These are phyloP conservation scores for Scleropages formosus DNA, from an alignment of 2,797 vertebrate species.

Conservation along the genomic window DNA sequence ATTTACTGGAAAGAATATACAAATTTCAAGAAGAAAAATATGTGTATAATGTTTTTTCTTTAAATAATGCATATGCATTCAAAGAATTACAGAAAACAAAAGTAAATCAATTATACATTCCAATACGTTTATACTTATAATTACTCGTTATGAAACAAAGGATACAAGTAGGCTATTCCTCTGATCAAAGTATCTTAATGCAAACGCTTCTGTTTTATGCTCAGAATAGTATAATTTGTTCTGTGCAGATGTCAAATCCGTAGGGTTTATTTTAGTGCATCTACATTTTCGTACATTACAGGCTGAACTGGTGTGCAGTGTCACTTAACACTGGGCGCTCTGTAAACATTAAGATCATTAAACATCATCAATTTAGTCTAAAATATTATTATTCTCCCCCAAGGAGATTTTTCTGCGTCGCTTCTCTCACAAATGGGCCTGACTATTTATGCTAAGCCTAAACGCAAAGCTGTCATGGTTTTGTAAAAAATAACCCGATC, in stretches of 20 bases:
- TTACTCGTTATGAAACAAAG: too few species aligned
- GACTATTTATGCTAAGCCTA: neutral
- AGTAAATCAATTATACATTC: too few species aligned
- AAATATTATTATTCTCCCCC: slow-evolving; percentile 10
- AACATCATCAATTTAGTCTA: neutral
- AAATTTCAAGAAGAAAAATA: neutral
- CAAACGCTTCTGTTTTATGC: too few species aligned
- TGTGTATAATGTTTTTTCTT: neutral
- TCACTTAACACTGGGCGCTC: neutral
- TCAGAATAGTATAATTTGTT: too few species aligned
- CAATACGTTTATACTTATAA: too few species aligned
- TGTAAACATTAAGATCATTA: neutral
- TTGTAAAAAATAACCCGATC: slow-evolving; percentile 18
- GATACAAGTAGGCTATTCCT: too few species aligned
- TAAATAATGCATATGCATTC: neutral
- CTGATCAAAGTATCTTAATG: too few species aligned
- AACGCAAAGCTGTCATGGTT: neutral
- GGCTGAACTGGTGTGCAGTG: neutral
- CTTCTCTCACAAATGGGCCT: neutral
- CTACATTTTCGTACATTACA: neutral
- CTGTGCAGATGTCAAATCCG: too few species aligned
- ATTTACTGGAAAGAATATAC: neutral
- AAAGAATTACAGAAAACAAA: too few species aligned
- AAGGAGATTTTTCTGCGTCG: neutral
- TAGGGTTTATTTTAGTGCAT: neutral